Evolutionary conservation across 2,888 invertebrate genomes (phyloP).

Genomic region (Meteorus cinctellus): DNA sequence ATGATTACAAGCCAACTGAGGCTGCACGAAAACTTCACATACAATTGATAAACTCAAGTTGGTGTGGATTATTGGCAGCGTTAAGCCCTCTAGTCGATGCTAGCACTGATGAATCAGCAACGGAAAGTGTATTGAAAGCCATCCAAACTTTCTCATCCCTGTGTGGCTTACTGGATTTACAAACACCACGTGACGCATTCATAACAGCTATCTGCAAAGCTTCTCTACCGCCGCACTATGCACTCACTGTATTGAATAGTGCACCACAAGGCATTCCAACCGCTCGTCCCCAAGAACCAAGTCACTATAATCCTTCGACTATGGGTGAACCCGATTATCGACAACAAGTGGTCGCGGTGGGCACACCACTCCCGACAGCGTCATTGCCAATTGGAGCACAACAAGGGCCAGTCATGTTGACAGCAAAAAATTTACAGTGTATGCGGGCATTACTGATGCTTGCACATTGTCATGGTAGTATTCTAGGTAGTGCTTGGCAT

Average conservation of each 20-base stretch:
- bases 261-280: slow-evolving; percentile 76
- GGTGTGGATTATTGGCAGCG: slow-evolving; percentile 95
- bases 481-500: slow-evolving; percentile 95
- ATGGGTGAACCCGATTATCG: slow-evolving; percentile 84
- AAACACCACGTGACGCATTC: slow-evolving; percentile 92
- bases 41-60: slow-evolving; percentile 93
- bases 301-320: slow-evolving; percentile 67
- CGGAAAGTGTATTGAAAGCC: slow-evolving; percentile 92
- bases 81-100: slow-evolving; percentile 94
- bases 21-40: slow-evolving; percentile 76
- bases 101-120: slow-evolving; percentile 92
- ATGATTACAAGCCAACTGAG: slow-evolving; percentile 72
- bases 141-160: slow-evolving; percentile 93
- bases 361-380: slow-evolving; percentile 93
- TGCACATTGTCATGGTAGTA: slow-evolving; percentile 93
- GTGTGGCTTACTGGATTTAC: slow-evolving; percentile 87
- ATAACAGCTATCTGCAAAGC: slow-evolving; percentile 96
- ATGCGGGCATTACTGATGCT: slow-evolving; percentile 93
- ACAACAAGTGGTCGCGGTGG: slow-evolving; percentile 97
- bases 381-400: slow-evolving; percentile 86
- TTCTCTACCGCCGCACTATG: slow-evolving; percentile 97
- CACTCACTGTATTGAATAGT: slow-evolving; percentile 87
- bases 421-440: slow-evolving; percentile 97
- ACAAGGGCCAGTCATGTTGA: slow-evolving; percentile 94
- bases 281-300: slow-evolving; percentile 64